Evolutionary conservation across 2,113 vertebrate genomes (phyloP).

Genomic region (Ceyx melanurus): DNA sequence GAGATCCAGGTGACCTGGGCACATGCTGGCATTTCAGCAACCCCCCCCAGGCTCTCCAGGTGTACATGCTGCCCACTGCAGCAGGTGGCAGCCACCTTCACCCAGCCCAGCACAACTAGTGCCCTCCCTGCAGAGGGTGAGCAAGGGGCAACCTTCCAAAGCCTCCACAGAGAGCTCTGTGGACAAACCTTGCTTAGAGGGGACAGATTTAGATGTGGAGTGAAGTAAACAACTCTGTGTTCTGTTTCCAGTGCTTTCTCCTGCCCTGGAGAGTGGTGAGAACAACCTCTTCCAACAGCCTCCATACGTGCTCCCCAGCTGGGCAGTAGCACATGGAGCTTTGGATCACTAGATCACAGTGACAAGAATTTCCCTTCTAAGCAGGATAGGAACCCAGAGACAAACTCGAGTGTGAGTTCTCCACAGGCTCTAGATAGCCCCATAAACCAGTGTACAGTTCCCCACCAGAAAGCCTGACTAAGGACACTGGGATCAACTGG

Average conservation of each 20-base stretch:
- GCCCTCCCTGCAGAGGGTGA: background rate
- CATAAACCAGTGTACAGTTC: background rate
- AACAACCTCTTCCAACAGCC: background rate
- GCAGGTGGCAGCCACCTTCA: rapidly evolving
- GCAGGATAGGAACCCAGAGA: background rate
- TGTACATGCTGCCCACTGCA: background rate
- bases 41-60: rapidly evolving
- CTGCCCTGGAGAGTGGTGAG: background rate
- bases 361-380: background rate
- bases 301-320: background rate
- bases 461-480: background rate
- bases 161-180: background rate
- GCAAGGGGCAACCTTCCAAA: background rate
- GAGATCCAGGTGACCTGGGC: background rate
- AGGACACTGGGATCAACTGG: background rate
- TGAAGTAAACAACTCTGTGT: background rate
- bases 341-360: background rate
- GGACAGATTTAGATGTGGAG: background rate
- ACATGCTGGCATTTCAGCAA: background rate
- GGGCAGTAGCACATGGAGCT: background rate
- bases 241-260: background rate
- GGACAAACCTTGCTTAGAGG: background rate
- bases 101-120: background rate
- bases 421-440: background rate
- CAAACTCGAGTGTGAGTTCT: background rate